Conservation (phyloP, 2,888 invertebrate species). For the Schizaphis graminum region DNA sequence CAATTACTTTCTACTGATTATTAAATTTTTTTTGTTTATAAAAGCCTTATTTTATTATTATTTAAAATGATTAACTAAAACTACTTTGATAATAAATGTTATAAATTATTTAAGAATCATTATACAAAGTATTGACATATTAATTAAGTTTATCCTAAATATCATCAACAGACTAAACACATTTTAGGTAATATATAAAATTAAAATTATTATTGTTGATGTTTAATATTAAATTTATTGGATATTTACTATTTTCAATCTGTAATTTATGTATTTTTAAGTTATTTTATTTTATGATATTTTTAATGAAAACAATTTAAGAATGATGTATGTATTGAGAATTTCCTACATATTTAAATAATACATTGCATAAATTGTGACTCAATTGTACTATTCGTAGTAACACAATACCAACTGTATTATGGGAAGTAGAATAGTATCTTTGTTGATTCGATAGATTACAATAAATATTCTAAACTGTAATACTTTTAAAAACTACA, state of each 20-base stretch:
- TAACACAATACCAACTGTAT: neutral
- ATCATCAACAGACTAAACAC: neutral
- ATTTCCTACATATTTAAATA: neutral
- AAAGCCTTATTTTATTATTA: neutral
- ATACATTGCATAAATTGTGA: neutral
- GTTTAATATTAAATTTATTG: neutral
- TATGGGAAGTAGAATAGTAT: neutral
- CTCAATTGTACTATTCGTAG: neutral
- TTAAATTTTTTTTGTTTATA: neutral
- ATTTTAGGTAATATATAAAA: neutral
- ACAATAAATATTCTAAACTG: neutral
- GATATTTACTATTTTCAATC: neutral
- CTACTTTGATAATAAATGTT: neutral
- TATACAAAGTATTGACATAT: neutral
- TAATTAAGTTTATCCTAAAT: neutral
- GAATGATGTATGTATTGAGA: neutral
- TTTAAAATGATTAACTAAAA: neutral
- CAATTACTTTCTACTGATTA: neutral
- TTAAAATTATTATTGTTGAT: neutral
- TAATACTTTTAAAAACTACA: neutral
- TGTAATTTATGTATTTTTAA: no score
- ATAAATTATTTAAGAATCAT: neutral
- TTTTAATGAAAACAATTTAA: no score
- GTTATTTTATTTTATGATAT: no score
- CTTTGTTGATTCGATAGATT: neutral